Evolutionary conservation across 2,888 invertebrate species (phyloP).

Genomic region (Blomia tropicalis): DNA sequence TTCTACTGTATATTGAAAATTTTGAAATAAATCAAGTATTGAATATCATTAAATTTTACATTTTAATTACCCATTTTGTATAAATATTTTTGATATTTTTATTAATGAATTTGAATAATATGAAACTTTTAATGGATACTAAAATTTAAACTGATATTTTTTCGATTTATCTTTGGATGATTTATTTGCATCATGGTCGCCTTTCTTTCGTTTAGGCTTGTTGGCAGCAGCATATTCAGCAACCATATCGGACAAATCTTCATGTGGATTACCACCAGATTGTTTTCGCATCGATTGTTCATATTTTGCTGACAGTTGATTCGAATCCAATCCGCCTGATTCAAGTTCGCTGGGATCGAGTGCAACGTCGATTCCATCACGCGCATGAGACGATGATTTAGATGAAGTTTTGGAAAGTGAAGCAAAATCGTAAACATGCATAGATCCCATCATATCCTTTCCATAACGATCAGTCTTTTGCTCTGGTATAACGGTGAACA

Average conservation of each 20-base stretch:
- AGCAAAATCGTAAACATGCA: conserved; percentile 44
- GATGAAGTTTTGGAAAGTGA: conserved; percentile 6
- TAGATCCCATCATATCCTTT: conserved; percentile 78
- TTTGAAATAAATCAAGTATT: too few relatives aligned
- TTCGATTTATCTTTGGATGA: conserved; percentile 43
- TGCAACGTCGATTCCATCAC: conserved; percentile 64
- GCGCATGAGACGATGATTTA: conserved; percentile 23
- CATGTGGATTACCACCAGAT: conserved; percentile 53
- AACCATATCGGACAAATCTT: conserved; percentile 95
- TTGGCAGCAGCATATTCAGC: conserved; percentile 83
- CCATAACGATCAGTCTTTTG: conserved; percentile 74
- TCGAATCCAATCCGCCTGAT: conserved; percentile 56
- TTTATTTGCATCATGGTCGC: conserved; percentile 39
- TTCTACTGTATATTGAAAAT: too few relatives aligned
- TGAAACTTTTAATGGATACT: too few relatives aligned
- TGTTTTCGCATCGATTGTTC: conserved; percentile 89
- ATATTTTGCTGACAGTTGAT: conserved; percentile 85
- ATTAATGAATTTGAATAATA: too few relatives aligned
- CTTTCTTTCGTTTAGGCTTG: conserved; percentile 51
- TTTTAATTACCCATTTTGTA: too few relatives aligned
- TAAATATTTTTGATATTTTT: too few relatives aligned
- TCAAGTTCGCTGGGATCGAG: conserved; percentile 94
- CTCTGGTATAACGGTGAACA: conserved; percentile 90
- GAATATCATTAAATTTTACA: too few relatives aligned
- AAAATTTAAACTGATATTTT: conserved; percentile 97